Conservation (phyloP, 2,888 invertebrate species). For the Steinernema scapterisci region DNA sequence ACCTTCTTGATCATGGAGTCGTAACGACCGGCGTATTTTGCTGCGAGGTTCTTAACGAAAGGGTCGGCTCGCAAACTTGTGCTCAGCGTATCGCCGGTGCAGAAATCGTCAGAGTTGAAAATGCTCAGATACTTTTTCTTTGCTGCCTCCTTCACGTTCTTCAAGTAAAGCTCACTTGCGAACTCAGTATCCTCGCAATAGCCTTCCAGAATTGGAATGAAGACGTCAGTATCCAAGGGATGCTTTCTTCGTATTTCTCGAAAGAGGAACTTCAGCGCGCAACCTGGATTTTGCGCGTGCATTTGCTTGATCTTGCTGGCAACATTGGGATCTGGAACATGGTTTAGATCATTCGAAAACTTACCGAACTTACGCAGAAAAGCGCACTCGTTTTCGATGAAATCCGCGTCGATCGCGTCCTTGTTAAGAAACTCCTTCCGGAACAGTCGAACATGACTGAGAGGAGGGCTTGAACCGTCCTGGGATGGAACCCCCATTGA, state of each 20-base stretch:
- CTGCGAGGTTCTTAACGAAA: background rate
- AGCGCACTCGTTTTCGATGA: background rate
- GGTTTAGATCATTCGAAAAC: background rate
- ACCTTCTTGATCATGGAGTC: background rate
- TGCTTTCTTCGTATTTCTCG: background rate
- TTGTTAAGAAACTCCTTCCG: slow-evolving; percentile 8
- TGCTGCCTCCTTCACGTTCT: background rate
- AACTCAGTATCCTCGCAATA: background rate
- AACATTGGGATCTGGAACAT: background rate
- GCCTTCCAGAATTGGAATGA: background rate
- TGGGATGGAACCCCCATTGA: too few relatives aligned
- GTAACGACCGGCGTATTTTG: background rate
- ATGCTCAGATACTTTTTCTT: background rate
- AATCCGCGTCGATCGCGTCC: background rate
- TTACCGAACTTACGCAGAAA: background rate
- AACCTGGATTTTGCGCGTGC: background rate
- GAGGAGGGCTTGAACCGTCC: too few relatives aligned
- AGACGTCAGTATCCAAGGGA: background rate
- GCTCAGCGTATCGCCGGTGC: background rate
- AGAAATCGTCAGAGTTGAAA: background rate
- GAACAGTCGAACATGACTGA: slow-evolving; percentile 2
- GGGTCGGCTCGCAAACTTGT: background rate
- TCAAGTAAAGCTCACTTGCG: background rate
- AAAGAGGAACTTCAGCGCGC: background rate
- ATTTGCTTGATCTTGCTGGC: background rate